phyloP scores from a whole-genome alignment of 2,113 vertebrate species.

The Hippocampus zosterae region DNA sequence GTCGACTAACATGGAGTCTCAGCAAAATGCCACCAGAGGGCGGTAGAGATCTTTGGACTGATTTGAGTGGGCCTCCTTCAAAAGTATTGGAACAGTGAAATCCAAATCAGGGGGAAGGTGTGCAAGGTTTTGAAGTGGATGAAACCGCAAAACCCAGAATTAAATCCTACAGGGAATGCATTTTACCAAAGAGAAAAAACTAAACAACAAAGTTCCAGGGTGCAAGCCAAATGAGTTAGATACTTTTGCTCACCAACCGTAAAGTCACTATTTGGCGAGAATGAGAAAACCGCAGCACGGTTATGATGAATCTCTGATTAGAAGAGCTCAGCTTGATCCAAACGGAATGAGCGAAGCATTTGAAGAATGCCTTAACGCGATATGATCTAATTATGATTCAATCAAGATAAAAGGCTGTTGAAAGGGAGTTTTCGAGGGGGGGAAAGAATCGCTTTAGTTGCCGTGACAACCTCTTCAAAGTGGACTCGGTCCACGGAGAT shows the following conservation, averaged over 20 bases:
- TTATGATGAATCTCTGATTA: background rate
- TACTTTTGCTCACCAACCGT: no score
- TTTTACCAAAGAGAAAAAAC: no score
- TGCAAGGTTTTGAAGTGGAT: no score
- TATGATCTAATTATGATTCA: background rate
- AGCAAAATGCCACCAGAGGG: background rate
- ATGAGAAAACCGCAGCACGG: background rate
- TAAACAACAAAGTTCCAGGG: no score
- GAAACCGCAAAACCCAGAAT: no score
- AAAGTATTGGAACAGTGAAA: background rate
- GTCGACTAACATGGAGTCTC: background rate
- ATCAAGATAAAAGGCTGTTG: background rate
- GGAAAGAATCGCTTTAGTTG: background rate
- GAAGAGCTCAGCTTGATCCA: background rate
- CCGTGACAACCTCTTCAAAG: slow-evolving; percentile 12
- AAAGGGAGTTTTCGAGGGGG: no score
- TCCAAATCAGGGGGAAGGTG: background rate
- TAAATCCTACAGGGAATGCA: no score
- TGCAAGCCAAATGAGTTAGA: no score
- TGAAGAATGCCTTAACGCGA: background rate
- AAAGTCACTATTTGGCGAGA: background rate
- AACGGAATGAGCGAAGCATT: background rate
- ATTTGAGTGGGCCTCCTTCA: background rate
- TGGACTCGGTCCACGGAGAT: background rate
- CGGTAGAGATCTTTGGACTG: background rate